A percentile compares a stretch with the other conserved stretches of the same genome.
phyloP scores from a whole-genome alignment of 2,888 invertebrate genomes.

The Chrysopilus asiliformis region DNA sequence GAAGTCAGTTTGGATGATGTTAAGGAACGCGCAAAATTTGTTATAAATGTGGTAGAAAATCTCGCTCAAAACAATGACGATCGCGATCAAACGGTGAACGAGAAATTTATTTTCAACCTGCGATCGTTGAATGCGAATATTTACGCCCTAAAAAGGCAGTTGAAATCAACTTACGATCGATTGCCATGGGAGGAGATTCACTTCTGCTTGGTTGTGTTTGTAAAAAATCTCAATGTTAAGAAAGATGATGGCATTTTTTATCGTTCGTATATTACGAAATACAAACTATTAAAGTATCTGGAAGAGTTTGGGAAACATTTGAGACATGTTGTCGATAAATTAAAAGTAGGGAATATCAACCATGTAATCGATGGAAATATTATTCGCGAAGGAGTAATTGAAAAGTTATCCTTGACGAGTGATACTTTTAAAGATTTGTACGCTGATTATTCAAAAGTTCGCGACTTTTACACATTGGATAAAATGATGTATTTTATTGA shows the following conservation, averaged over 20 bases:
- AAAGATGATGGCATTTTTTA: constrained; percentile 15
- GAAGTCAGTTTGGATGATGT: neutral
- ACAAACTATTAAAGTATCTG: constrained; percentile 6
- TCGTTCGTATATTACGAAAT: constrained; percentile 3
- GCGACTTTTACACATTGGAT: constrained; percentile 16
- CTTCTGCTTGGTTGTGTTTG: constrained; percentile 18
- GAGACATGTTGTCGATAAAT: neutral
- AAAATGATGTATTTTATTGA: constrained; percentile 15
- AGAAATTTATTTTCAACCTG: constrained; percentile 5
- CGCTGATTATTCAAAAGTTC: constrained; percentile 15
- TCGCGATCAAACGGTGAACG: constrained; percentile 4
- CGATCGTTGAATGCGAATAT: constrained; percentile 15
- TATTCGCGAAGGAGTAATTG: constrained; percentile 1
- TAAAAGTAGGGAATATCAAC: neutral
- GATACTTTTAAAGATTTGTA: constrained; percentile 16
- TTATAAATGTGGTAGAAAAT: constrained; percentile 1
- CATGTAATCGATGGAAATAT: constrained; percentile 1
- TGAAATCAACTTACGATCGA: constrained; percentile 17
- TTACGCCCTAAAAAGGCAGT: constrained; percentile 15
- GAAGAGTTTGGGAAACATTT: constrained; percentile 6
- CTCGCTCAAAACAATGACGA: neutral
- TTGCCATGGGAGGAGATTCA: constrained; percentile 22
- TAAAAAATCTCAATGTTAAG: constrained; percentile 11
- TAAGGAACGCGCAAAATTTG: constrained; percentile 4
- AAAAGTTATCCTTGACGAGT: neutral